Base-by-base conservation (phyloP, 2,888 invertebrate species). In the Scrobipalpa atriplicella region DNA sequence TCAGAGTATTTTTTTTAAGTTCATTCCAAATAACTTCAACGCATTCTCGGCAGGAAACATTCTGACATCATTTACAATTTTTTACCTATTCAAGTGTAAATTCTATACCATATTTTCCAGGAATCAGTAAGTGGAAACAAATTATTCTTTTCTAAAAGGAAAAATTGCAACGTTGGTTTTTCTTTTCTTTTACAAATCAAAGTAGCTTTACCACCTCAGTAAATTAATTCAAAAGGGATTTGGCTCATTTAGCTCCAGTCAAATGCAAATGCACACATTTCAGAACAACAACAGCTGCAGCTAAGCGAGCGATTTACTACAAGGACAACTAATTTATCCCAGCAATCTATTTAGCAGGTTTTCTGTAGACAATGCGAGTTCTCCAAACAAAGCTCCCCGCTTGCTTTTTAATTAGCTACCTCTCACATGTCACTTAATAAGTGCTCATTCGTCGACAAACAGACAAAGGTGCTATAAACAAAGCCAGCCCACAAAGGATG, bases 361-460 rank as follows among this genome's bases (percentile, higher is more conserved):
- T 58, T 58, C 58, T 38, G 36, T 13, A 65, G 60, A 70, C 68
- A 66, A 65, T 68, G 52, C 51, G 67, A 68, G 61, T 68, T 47
- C 47, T 29, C 29, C 7, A 21, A 71, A 66, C 62, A 69, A 71
- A 74, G 73, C 72, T 70, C n/a, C 38, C 9, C 61, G 76, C 77
- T 77, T 74, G 70, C 74, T 77, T 83, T 83, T 84, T 84, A 84
- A 86, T 84, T 84, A 85, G 73, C 68, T 61, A 62, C 71, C 76
- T 71, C 77, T 75, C 74, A 70, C 75, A 75, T 74, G 75, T 75
- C 78, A 73, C 79, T 78, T 82, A 83, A 82, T 82, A 82, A 80
- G 78, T 69, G 72, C 71, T 75, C 71, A 73, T 67, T 68, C 74
- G 73, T 75, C 72, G 74, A 76, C 77, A 77, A 74, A 77, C 79